Percentiles rank a stretch among this genome's conserved stretches.
phyloP scores from a whole-genome alignment of 2,113 vertebrate species.

The Callithrix jacchus region DNA sequence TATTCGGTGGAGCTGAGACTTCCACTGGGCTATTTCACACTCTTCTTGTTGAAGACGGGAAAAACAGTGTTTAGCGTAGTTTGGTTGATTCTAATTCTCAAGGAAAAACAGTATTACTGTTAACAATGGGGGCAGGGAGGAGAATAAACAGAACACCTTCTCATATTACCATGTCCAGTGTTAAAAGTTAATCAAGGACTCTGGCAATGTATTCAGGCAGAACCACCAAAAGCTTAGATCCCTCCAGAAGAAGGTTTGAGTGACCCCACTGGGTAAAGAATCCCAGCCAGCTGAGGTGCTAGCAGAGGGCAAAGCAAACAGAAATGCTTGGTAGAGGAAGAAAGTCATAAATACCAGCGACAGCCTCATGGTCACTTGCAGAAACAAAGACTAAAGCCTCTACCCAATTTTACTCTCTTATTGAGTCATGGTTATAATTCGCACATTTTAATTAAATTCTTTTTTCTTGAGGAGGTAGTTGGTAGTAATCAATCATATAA shows the following conservation, averaged over 20 bases:
- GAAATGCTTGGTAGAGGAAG: slow-evolving; percentile 34
- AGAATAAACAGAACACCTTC: slow-evolving; percentile 62
- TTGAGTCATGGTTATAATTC: not conserved
- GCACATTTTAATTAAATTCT: not conserved
- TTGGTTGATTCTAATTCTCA: slow-evolving; percentile 30
- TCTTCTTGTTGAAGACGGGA: not conserved
- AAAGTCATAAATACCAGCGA: slow-evolving; percentile 21
- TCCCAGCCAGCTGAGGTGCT: slow-evolving; percentile 30
- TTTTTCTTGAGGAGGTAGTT: not conserved
- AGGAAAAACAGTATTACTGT: slow-evolving; percentile 23
- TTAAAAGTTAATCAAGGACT: slow-evolving; percentile 54
- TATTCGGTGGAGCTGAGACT: not conserved
- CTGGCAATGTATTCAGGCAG: slow-evolving; percentile 54
- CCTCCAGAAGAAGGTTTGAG: slow-evolving; percentile 20
- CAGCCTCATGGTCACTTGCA: not conserved
- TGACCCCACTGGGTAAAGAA: slow-evolving; percentile 11
- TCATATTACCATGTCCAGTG: slow-evolving; percentile 47
- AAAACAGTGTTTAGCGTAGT: not conserved
- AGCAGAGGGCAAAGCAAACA: slow-evolving; percentile 46
- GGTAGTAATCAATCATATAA: not conserved
- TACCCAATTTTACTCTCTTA: not conserved
- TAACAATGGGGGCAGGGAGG: not conserved
- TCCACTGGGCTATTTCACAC: not conserved
- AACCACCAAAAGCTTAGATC: slow-evolving; percentile 52
- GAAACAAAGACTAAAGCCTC: slow-evolving; percentile 12